Evolutionary conservation across 2,113 vertebrate species (phyloP).

Genomic region (Nothoprocta pentlandii): DNA sequence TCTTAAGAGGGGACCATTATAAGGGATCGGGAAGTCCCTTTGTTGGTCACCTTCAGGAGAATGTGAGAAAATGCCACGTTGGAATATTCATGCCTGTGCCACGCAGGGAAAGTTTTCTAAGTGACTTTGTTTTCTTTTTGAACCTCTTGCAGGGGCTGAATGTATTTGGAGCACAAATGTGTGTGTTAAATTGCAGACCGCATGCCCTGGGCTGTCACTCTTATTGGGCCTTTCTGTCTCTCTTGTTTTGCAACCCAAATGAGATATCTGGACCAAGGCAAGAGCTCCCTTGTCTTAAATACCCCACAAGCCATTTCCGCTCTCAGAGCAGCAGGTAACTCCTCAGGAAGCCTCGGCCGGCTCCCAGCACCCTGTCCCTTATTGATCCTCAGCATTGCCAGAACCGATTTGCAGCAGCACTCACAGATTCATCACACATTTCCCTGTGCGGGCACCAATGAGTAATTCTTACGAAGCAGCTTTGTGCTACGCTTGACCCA

Average conservation of each 20-base stretch:
- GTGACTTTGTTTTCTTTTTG: conserved; percentile 73
- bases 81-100: not conserved
- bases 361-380: conserved; percentile 49
- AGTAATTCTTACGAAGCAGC: conserved; percentile 51
- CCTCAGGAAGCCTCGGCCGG: conserved; percentile 35
- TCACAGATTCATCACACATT: conserved; percentile 74
- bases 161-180: conserved; percentile 78
- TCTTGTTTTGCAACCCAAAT: conserved; percentile 83
- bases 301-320: conserved; percentile 78
- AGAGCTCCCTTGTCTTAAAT: conserved; percentile 80
- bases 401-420: conserved; percentile 16
- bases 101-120: conserved; percentile 37
- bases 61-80: not conserved
- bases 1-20: not conserved
- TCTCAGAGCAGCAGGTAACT: conserved; percentile 86
- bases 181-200: conserved; percentile 75
- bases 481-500: conserved; percentile 77
- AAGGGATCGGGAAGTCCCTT: not conserved
- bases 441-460: conserved; percentile 71
- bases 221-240: conserved; percentile 82
- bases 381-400: conserved; percentile 56
- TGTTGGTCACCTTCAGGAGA: not conserved
- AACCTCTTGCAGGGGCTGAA: conserved; percentile 82
- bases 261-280: conserved; percentile 84
- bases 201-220: conserved; percentile 74